Evolutionary conservation across 1,140 invertebrate species (phyloP).

Genomic region (Brachionus rubens): DNA sequence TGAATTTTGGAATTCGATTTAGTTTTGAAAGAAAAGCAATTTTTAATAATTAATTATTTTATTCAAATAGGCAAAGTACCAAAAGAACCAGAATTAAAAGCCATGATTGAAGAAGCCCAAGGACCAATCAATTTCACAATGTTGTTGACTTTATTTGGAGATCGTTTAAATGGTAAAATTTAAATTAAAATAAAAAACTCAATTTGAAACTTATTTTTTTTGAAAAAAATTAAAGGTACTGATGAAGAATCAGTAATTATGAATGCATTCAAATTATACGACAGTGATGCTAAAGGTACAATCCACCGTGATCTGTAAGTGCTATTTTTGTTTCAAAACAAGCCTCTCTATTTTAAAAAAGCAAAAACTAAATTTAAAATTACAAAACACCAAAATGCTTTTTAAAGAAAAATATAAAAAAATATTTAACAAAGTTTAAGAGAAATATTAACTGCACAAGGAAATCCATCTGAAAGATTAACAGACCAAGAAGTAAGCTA

Average conservation of each 20-base stretch:
- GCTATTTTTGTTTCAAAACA: conserved; percentile 58
- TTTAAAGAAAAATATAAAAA: no score
- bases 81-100: conserved; percentile 82
- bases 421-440: not conserved
- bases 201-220: not conserved
- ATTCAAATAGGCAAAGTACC: conserved; percentile 67
- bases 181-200: not conserved
- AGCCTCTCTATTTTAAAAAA: conserved; percentile 65
- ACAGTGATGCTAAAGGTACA: conserved; percentile 64
- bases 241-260: conserved; percentile 92
- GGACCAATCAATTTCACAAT: conserved; percentile 93
- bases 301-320: conserved; percentile 43
- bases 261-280: conserved; percentile 91
- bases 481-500: conserved; percentile 14
- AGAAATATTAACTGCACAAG: conserved; percentile 22
- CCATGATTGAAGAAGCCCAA: conserved; percentile 81
- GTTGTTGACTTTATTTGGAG: conserved; percentile 83
- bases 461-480: not conserved
- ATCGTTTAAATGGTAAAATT: conserved; percentile 51
- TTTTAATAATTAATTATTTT: not conserved
- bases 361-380: not conserved
- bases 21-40: not conserved
- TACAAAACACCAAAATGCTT: no score
- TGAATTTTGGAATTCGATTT: no score
- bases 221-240: conserved; percentile 57